Evolutionary conservation across 2,888 invertebrate genomes (phyloP), one percentile per base, ranked within the genome.

Genomic region (Phaonia tiefii): DNA sequence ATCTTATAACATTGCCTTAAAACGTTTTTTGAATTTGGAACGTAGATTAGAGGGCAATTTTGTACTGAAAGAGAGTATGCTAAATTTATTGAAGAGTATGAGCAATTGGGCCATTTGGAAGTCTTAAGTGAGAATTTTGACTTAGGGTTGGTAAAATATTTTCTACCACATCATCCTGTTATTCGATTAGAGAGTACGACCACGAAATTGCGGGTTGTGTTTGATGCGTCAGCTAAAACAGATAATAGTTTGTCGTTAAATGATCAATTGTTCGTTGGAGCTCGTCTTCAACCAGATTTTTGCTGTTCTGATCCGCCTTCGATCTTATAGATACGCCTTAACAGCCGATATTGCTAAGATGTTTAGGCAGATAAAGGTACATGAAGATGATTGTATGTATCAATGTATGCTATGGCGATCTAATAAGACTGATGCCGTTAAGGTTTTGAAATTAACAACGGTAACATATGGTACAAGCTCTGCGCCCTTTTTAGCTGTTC

Each of bases 1-100:
- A 25, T 65, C 76, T 5, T 71, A 71, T 20, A 54, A 71, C 10
- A 71, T 71, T 42, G 76, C 71, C n/a, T n/a, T 72, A 25, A 71
- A 49, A 15, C 65, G 77, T 37, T 77, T 72, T 58, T 22, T 77
- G 7, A 72, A 51, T 37, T 51, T 77, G 13, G 66, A 72, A 22
- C 63, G 70, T 11, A 72, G 26, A 42, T 72, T 72, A 4, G 11
- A 54, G 5, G 54, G 25, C 44, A 39, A 71, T n/a, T 22, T 20
- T n/a, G 65, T 65, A n/a, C 39, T 77, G 7, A 46, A 77, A 17
- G 2, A 4, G 31, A 75, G 25, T 75, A 70, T 15, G 37, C 69
- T 1, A 44, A 67, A n/a, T 75, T 70, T 10, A 70, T 75, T 51
- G 66, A 69, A 39, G 75, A 75, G 63, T 63, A 69, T 26, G 37